Base-by-base conservation (phyloP, 2,113 vertebrate genomes). In the Willisornis vidua region DNA sequence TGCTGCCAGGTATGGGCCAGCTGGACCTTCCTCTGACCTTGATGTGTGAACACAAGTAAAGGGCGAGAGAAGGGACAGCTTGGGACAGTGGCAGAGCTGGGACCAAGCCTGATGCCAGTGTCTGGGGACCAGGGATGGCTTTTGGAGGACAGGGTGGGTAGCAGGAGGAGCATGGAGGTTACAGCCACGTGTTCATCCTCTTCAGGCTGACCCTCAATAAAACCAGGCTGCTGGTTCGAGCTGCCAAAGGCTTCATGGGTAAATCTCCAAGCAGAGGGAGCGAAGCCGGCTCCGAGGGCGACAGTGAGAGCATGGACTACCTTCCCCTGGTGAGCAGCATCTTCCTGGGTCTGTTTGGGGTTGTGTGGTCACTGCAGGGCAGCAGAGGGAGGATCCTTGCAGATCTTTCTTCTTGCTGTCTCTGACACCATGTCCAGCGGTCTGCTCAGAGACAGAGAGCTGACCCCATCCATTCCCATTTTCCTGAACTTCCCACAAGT, bases 241-340 rank as follows among this genome's bases (percentile, higher is more conserved):
- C 99, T 0, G 98, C 99, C 86, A 98, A 97, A 94, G 98, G 99
- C 18, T 99, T 99, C 97, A 99, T 99, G 98, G 98, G 96, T 74
- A 98, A 98, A 86, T 97, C 98, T 5, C 97, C 98, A 3, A 48
- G 77, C 93, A 97, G 89, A 93, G 57, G 29, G 35, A 98, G 98
- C 1, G 98, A 98, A 33, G 91, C 97, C 5, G 14, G 81, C 45
- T 97, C 97, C 1, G 99, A 98, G 63, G 97, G 94, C 0, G 98
- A 98, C 49, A 98, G 70, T 20, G 98, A 99, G 95, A 99, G 96
- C 96, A 96, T 97, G 22, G 98, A 99, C 97, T 99, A 99, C 96
- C 94, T 99, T 68, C 99, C 99, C 3, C 97, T 99, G 98, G 99
- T 99, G 94, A 97, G 99, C 95, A 71, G 48, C 51, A 73, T 14